Evolutionary conservation across 2,113 vertebrate genomes (phyloP), one percentile per base, ranked within the genome.

Genomic region (mouse (Mus musculus)): DNA sequence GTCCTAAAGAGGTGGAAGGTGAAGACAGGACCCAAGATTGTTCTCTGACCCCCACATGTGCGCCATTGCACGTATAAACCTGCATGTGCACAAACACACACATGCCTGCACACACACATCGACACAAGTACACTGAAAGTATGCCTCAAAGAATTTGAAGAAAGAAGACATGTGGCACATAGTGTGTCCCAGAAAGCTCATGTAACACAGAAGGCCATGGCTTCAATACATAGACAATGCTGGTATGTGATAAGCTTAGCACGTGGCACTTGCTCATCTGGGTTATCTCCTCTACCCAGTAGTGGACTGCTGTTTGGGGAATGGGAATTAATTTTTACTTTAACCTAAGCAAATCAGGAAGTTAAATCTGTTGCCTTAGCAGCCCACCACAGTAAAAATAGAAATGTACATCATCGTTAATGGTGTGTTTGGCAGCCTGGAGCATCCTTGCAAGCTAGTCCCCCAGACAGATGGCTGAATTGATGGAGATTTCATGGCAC

Each of bases 281-380:
- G 65, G 67, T 84, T 77, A 82, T 73, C 46, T 36, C 61, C 52
- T 81, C 72, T 89, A 82, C 42, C 61, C 72, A 42, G 28, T n/a
- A 52, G 72, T 49, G n/a, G 85, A 75, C 67, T 77, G 65, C 49
- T 89, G 56, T 85, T 78, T 75, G 7, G 91, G 91, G 93, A 86
- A 76, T 71, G 82, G 46, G 93, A 93, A 89, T 91, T 92, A 67
- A 82, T 91, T 96, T 96, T 94, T 82, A 95, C 77, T 75, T 89
- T 91, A 96, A 90, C 82, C 87, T 77, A 95, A 96, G 89, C 67
- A 93, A 89, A 87, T 61, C 90, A 96, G 87, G 86, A 95, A 89
- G 87, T 90, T 73, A 73, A 94, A 84, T 86, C 90, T 95, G 95
- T 91, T 89, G 82, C 49, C 1, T 30, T 61, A 77, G 77, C 81